Base-by-base conservation (phyloP, 1,140 invertebrate genomes). In the Stegodyphus dumicola region DNA sequence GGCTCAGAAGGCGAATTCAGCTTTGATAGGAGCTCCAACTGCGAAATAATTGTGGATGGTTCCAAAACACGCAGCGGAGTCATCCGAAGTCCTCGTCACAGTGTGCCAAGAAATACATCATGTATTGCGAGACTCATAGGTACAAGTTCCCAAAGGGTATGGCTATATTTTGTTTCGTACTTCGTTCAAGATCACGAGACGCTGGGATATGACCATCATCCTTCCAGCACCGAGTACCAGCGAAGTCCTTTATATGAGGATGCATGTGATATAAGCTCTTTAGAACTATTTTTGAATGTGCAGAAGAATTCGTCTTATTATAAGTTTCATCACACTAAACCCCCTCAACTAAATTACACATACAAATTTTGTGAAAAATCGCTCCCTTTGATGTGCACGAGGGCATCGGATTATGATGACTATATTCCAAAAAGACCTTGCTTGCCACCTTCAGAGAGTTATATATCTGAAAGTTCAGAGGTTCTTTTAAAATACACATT, bases 121-220 rank as follows among this genome's bases (percentile, higher is more conserved):
- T 97, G 96, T 89, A 92, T 95, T 10, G 97, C 96, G 90, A 94
- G 95, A 89, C 93, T 96, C 88, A 93, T 94, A 86, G 95, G 94
- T 10, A 93, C 93, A 66, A 60, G 70, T 49, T 91, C 92, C 17
- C 94, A 93, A 90, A 94, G 94, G 74, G 94, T 97, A 0, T 97
- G 95, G 96, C 92, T 97, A 81, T 96, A 95, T 1, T 94, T 97
- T 74, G 92, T 96, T 33, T 88, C 88, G 4, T 88, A 88, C 60
- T 88, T 88, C 53, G 83, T 88, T 11, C 69, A 88, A 71, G 88
- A 88, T 76, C 69, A 79, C 5, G 77, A 87, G 52, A 88, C 77
- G 18, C 77, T 87, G 77, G 85, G 87, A 33, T 78, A 53, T 64
- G 87, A 87, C 13, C 74, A 73, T 51, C 84, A 77, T 66, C 76